These are phyloP conservation scores for Stenodera caucasica DNA, from an alignment of 2,888 invertebrate species.

Conservation along the genomic window DNA sequence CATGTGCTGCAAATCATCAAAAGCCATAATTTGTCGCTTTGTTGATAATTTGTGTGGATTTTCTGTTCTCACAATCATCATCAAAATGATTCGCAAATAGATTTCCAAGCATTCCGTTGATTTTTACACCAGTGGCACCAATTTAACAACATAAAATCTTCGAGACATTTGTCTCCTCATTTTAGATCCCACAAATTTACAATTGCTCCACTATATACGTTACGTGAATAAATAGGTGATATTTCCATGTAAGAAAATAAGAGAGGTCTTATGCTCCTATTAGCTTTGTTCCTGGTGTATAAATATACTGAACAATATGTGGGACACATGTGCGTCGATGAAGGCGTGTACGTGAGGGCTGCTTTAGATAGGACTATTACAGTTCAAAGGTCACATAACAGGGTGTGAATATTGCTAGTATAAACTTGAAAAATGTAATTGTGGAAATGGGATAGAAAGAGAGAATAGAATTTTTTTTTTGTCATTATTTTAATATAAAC, in stretches of 20 bases:
- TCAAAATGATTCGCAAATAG: too few relatives aligned
- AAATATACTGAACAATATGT: neutral
- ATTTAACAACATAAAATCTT: too few relatives aligned
- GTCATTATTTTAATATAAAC: neutral
- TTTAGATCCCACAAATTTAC: too few relatives aligned
- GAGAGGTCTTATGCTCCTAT: too few relatives aligned
- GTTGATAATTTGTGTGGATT: conserved; percentile 1
- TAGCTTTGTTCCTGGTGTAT: too few relatives aligned
- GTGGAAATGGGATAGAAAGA: neutral
- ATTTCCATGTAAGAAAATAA: too few relatives aligned
- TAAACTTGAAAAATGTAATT: neutral
- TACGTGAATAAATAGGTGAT: too few relatives aligned
- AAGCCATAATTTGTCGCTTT: neutral
- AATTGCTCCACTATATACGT: too few relatives aligned
- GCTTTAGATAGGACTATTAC: conserved; percentile 29
- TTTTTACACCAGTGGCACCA: neutral
- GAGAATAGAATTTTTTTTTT: neutral
- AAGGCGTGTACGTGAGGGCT: conserved; percentile 29
- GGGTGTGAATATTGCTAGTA: conserved; percentile 33
- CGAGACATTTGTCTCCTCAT: too few relatives aligned
- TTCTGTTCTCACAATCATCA: neutral
- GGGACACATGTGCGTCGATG: neutral
- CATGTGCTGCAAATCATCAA: neutral
- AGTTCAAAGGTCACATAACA: conserved; percentile 31
- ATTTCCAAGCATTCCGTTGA: neutral